Evolutionary conservation across 2,797 vertebrate species (phyloP).

Genomic region (Hydrophis major): DNA sequence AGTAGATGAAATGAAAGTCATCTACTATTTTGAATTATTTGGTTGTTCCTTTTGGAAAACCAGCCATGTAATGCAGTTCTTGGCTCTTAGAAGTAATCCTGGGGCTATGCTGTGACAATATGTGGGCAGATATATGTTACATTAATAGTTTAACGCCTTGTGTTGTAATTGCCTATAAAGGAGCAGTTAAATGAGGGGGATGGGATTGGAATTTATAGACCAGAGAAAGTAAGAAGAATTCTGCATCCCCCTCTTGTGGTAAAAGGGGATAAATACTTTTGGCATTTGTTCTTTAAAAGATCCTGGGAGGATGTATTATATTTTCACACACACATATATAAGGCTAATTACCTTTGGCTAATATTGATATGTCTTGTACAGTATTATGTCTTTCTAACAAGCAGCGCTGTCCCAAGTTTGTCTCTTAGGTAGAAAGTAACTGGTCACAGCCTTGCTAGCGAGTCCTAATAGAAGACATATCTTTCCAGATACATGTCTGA

Average conservation of each 20-base stretch:
- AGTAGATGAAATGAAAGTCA: neutral
- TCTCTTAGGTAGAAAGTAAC: neutral
- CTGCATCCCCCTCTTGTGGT: conserved; percentile 71
- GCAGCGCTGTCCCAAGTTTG: neutral
- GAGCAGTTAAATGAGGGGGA: conserved; percentile 51
- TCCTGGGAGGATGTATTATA: neutral
- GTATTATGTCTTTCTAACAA: neutral
- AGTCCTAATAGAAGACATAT: neutral
- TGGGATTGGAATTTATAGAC: conserved; percentile 60
- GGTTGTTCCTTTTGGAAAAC: conserved; percentile 15
- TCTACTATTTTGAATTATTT: neutral
- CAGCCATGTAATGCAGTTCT: conserved; percentile 3
- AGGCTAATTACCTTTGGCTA: neutral
- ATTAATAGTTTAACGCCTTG: conserved; percentile 68
- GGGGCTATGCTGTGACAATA: conserved; percentile 42
- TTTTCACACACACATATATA: neutral
- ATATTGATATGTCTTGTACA: neutral
- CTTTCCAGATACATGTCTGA: neutral
- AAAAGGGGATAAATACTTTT: neutral
- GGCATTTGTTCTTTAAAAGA: neutral
- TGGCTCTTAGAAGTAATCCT: conserved; percentile 31
- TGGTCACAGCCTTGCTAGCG: neutral
- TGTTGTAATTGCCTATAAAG: conserved; percentile 71
- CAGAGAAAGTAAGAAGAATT: conserved; percentile 61
- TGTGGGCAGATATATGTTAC: conserved; percentile 63